These are phyloP conservation scores for Spilogale gracilis DNA, from an alignment of 2,113 vertebrate species.

Conservation along the genomic window DNA sequence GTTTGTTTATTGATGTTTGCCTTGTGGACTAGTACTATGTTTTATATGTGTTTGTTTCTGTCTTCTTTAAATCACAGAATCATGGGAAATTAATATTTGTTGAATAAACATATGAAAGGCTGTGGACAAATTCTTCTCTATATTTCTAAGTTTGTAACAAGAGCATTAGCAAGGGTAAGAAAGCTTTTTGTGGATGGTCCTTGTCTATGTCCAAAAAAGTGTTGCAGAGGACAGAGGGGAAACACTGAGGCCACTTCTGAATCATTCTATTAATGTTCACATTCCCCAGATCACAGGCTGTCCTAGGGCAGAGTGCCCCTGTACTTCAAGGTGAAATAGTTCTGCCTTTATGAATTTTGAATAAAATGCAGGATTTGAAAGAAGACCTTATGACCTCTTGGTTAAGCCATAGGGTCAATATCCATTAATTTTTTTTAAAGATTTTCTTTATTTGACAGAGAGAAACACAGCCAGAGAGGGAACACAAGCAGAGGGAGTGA, in stretches of 20 bases:
- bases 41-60: neutral
- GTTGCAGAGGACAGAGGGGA: neutral
- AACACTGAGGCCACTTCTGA: neutral
- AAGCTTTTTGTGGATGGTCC: neutral
- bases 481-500: no score
- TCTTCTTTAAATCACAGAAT: neutral
- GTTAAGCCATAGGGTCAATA: neutral
- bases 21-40: neutral
- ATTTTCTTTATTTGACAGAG: no score
- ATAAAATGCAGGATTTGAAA: neutral
- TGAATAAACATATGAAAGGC: neutral
- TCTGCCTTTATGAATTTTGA: conserved; percentile 22
- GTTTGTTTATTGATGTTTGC: neutral
- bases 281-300: neutral
- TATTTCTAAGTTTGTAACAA: neutral
- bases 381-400: neutral
- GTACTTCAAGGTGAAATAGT: neutral
- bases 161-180: neutral
- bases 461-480: no score
- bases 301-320: neutral
- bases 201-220: neutral
- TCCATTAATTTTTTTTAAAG: neutral
- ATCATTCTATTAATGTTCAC: neutral
- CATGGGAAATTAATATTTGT: neutral
- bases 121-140: neutral